phyloP scores from a whole-genome alignment of 2,888 invertebrate genomes.

The Pristionchus entomophagus region DNA sequence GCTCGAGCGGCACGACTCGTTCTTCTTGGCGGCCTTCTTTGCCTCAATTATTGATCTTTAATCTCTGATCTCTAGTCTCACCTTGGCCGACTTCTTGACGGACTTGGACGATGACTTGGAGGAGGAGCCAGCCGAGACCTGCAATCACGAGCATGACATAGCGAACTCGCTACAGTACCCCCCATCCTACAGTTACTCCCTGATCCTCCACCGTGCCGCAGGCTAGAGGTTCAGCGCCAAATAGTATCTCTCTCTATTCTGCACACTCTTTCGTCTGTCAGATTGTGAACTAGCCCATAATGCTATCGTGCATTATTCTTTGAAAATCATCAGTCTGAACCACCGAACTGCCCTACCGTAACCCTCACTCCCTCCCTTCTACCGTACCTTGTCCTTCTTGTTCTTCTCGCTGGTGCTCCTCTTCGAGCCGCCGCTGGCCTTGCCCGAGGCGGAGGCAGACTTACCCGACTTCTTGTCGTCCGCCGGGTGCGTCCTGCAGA shows the following conservation, averaged over 20 bases:
- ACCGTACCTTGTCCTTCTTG: slow-evolving; percentile 8
- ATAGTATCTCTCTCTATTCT: too few relatives aligned
- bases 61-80: too few relatives aligned
- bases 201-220: too few relatives aligned
- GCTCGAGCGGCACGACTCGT: neutral
- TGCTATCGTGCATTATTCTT: too few relatives aligned
- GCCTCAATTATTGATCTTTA: too few relatives aligned
- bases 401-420: neutral
- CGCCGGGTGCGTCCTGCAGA: neutral
- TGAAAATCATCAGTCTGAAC: too few relatives aligned
- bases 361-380: neutral
- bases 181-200: too few relatives aligned
- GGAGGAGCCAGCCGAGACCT: neutral
- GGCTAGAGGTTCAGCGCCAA: too few relatives aligned
- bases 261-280: too few relatives aligned
- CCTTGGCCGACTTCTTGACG: neutral
- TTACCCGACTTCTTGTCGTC: neutral
- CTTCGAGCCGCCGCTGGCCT: neutral
- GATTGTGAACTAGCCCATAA: too few relatives aligned
- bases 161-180: neutral
- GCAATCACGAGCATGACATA: too few relatives aligned
- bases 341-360: too few relatives aligned
- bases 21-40: neutral
- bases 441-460: neutral
- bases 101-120: neutral